Base-by-base conservation (phyloP, 2,113 vertebrate genomes). In the Spheniscus mendiculus region DNA sequence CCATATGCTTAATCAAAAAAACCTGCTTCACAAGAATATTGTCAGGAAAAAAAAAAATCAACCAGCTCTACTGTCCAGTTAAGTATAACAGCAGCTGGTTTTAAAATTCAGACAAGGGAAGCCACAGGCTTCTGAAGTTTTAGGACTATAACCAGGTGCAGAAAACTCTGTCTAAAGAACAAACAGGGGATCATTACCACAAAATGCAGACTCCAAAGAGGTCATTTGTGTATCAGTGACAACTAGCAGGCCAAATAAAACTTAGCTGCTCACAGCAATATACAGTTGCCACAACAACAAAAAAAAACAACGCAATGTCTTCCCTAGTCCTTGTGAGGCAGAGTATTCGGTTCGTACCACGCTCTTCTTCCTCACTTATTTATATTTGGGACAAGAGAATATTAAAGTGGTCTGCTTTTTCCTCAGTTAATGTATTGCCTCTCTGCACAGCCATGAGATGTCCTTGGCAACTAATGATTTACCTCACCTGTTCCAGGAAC, bases 381-480 rank as follows among this genome's bases (percentile, higher is more conserved):
- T 76, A 22, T 59, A 49, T 36, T 74, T 91, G 44, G 88, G 86
- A 84, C 62, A 62, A 90, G 42, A 87, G 32, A 58, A 58, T 44
- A 83, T 70, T 70, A 27, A 93, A 93, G 44, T 52, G 12, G 34
- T 55, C 70, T 67, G 55, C 4, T 63, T 91, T 79, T 71, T 47
- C 38, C 84, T 77, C 74, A 67, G 69, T 74, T 93, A 86, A 94
- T 62, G 47, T 83, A 94, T 88, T 87, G 67, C 67, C 38, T 91
- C 71, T 70, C 34, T 92, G 82, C 34, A 40, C 73, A 69, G 61
- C 85, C 42, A 49, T 72, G 71, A 94, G 63, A 81, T 91, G 85
- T 27, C 83, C 95, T 95, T 95, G 92, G 63, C 52, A 96, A 91
- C 59, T 90, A 95, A 76, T 96, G 81, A 97, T 78, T 96, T 91